Evolutionary conservation across 2,797 vertebrate genomes (phyloP).

Genomic region (Gouania willdenowi): DNA sequence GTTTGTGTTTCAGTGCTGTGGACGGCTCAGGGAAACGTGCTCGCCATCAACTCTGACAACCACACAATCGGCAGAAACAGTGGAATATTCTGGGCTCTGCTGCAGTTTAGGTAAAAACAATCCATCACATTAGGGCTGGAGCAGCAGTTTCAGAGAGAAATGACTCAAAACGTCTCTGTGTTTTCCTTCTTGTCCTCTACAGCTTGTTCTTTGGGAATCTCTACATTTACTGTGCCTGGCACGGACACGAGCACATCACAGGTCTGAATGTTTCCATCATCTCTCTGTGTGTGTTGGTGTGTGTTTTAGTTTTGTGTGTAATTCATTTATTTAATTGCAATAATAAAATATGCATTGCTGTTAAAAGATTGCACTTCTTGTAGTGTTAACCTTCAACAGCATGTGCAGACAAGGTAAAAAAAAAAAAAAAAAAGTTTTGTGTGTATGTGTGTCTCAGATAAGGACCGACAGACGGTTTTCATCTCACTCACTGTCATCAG

Average conservation of each 20-base stretch:
- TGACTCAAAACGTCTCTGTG: no score
- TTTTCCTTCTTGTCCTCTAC: slow-evolving; percentile 6
- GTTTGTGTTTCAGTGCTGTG: slow-evolving; percentile 80
- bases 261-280: slow-evolving; percentile 58
- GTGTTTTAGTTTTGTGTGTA: no score
- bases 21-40: slow-evolving; percentile 94
- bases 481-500: slow-evolving; percentile 95
- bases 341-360: no score
- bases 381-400: no score
- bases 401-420: no score
- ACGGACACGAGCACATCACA: slow-evolving; percentile 87
- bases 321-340: no score
- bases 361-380: no score
- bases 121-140: no score
- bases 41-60: slow-evolving; percentile 91
- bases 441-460: slow-evolving; percentile 75
- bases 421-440: no score
- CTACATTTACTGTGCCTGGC: slow-evolving; percentile 94
- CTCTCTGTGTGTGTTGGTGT: not conserved
- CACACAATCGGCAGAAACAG: slow-evolving; percentile 92
- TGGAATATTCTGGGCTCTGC: slow-evolving; percentile 94
- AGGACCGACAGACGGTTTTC: slow-evolving; percentile 91
- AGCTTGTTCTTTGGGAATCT: slow-evolving; percentile 97
- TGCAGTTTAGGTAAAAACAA: slow-evolving; percentile 83
- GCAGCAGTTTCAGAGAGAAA: no score